phyloP scores from a whole-genome alignment of 2,113 vertebrate genomes.

The Bostrychus sinensis region DNA sequence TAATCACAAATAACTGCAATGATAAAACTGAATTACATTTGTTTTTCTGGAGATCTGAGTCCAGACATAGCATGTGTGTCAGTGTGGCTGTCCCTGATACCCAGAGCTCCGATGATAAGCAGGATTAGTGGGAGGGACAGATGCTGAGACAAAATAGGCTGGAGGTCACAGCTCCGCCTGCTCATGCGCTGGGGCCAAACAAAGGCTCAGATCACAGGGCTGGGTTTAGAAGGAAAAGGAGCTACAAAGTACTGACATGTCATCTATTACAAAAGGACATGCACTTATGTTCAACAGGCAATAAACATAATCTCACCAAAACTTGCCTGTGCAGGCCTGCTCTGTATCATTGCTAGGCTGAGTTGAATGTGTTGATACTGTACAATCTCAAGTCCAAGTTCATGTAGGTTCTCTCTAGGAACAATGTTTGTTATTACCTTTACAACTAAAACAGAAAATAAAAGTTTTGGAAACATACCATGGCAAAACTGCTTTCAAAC shows the following conservation, averaged over 20 bases:
- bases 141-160: conserved; percentile 76
- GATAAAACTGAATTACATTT: background rate
- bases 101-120: conserved; percentile 72
- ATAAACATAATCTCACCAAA: conserved; percentile 19
- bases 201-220: conserved; percentile 50
- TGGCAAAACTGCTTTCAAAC: conserved; percentile 17
- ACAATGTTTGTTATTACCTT: conserved; percentile 20
- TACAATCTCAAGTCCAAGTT: background rate
- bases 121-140: conserved; percentile 79
- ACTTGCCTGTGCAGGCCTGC: conserved; percentile 30
- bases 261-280: background rate
- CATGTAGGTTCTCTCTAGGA: conserved; percentile 16
- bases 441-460: background rate
- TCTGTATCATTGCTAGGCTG: too few relatives aligned
- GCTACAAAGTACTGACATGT: conserved; percentile 15
- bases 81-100: conserved; percentile 65
- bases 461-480: background rate
- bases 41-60: conserved; percentile 32
- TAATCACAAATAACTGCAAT: background rate
- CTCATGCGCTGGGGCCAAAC: conserved; percentile 53
- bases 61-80: conserved; percentile 66
- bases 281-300: conserved; percentile 19
- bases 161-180: conserved; percentile 74
- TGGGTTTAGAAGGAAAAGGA: conserved; percentile 8
- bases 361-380: background rate